Conservation (phyloP, 2,797 vertebrate species). For the Cuculus canorus region DNA sequence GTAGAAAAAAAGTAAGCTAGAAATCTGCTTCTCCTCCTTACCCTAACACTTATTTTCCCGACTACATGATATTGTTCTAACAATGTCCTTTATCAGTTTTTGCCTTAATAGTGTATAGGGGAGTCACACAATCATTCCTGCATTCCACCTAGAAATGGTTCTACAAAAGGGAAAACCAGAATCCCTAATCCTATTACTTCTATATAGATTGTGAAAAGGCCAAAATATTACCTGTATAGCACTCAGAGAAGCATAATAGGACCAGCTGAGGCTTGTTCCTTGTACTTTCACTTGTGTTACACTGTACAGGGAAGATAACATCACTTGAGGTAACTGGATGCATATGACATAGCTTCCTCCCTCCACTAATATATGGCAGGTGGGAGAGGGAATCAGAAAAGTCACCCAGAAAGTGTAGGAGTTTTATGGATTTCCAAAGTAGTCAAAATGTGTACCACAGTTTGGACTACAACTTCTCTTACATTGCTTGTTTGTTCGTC, state of each 20-base stretch:
- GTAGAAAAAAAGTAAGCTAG: background rate
- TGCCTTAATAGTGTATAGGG: background rate
- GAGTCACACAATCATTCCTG: background rate
- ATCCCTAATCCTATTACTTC: background rate
- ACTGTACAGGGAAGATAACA: background rate
- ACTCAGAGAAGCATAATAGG: background rate
- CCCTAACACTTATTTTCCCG: background rate
- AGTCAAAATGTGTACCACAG: background rate
- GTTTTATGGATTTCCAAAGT: background rate
- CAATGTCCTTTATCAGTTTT: background rate
- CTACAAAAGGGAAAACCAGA: background rate
- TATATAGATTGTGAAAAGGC: background rate
- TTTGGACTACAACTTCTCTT: background rate
- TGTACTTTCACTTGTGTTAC: background rate
- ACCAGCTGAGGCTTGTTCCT: background rate
- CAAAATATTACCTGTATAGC: background rate
- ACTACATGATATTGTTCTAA: background rate
- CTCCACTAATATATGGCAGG: background rate
- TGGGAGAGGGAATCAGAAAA: background rate
- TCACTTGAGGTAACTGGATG: background rate
- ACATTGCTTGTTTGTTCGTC: background rate
- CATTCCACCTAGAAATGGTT: background rate
- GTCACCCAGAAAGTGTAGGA: background rate
- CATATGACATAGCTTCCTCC: background rate
- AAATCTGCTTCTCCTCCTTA: background rate